These are phyloP conservation scores for Athalia cordata DNA, from an alignment of 2,888 invertebrate species.

Conservation along the genomic window DNA sequence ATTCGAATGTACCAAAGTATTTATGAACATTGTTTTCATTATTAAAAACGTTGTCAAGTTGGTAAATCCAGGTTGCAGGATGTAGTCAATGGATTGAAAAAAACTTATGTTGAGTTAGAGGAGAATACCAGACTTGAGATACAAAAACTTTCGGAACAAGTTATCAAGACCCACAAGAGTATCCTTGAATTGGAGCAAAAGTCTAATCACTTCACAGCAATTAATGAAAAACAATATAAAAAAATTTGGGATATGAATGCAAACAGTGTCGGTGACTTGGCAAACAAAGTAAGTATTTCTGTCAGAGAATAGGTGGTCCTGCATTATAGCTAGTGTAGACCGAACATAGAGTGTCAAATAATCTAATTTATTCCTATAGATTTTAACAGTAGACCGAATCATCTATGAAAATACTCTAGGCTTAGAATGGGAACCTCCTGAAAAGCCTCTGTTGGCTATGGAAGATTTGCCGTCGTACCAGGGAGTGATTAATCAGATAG, in stretches of 20 bases:
- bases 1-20: neutral
- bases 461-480: slow-evolving; percentile 74
- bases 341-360: neutral
- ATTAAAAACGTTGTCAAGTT: neutral
- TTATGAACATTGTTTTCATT: neutral
- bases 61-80: slow-evolving; percentile 79
- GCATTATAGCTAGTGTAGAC: neutral
- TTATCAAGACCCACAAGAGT: slow-evolving; percentile 80
- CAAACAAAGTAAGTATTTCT: slow-evolving; percentile 70
- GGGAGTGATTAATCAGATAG: slow-evolving; percentile 56
- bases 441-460: slow-evolving; percentile 69
- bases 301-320: neutral
- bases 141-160: slow-evolving; percentile 81
- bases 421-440: slow-evolving; percentile 76
- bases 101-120: slow-evolving; percentile 81
- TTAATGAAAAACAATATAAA: slow-evolving; percentile 80
- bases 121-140: slow-evolving; percentile 81
- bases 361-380: slow-evolving; percentile 62
- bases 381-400: slow-evolving; percentile 77
- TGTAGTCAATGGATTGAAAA: slow-evolving; percentile 79
- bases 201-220: slow-evolving; percentile 79
- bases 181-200: slow-evolving; percentile 84
- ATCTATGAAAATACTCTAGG: slow-evolving; percentile 80
- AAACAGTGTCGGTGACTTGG: slow-evolving; percentile 73
- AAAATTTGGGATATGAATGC: slow-evolving; percentile 80